Evolutionary conservation across 2,113 vertebrate genomes (phyloP), one percentile per base, ranked within the genome.

Genomic region (Gallinago paraguaiae): DNA sequence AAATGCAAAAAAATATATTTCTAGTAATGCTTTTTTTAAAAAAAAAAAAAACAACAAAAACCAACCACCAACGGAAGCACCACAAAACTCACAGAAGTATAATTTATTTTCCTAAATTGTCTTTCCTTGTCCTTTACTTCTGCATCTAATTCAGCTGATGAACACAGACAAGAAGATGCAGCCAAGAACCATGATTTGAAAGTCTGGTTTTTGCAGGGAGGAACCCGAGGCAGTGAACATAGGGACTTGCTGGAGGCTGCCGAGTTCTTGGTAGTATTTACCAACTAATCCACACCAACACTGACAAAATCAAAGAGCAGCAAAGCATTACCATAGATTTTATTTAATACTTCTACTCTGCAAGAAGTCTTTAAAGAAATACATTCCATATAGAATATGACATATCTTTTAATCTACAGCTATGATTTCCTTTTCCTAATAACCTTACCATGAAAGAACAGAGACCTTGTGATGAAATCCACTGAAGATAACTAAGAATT

Each of bases 401-500:
- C 13, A 2, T 68, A 71, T 71, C 68, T 81, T 83, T 80, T 50
- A 33, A 91, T 84, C 91, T 83, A 86, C n/a, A 75, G 77, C 37
- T 46, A 18, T n/a, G 23, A 95, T 78, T 95, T 92, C 72, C 83
- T 86, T 51, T 93, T 81, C 51, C 61, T 75, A 92, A 89, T 68
- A 82, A 71, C 31, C 22, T 56, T 30, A 76, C 54, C 51, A 12
- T 39, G 35, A 82, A 91, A 91, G 79, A 92, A 41, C 45, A 61
- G 86, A 82, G 79, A 61, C 68, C 14, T 16, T 61, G 61, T 91
- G 94, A 95, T 82, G 86, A 93, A 92, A 95, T 91, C 53, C 51
- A 64, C 33, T 37, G 53, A 91, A 92, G 81, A 92, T 64, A 92
- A 77, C 89, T 69, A 88, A 65, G 89, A 92, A 96, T 95, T 97